Conservation (phyloP, 1,140 invertebrate genomes). For the Diorhabda sublineata region DNA sequence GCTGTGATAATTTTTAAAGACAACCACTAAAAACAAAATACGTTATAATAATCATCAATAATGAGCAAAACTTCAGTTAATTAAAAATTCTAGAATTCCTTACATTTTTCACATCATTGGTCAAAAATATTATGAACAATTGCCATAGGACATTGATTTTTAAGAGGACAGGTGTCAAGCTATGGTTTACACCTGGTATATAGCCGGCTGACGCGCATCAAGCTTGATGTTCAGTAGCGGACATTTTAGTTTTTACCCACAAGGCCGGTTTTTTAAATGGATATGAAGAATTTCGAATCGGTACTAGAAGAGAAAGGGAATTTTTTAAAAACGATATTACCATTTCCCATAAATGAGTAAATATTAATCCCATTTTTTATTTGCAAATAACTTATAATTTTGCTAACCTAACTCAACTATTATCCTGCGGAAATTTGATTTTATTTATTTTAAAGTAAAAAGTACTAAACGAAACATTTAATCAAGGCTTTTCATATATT, state of each 20-base stretch:
- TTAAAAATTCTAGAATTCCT: not conserved
- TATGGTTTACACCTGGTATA: constrained; percentile 27
- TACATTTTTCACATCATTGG: constrained; percentile 13
- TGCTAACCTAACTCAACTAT: too few species aligned
- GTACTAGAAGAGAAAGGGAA: constrained; percentile 7
- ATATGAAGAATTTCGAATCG: not conserved
- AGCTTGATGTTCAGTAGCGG: constrained; percentile 21
- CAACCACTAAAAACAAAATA: not conserved
- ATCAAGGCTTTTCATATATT: too few species aligned
- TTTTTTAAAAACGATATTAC: constrained; percentile 9
- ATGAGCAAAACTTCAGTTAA: not conserved
- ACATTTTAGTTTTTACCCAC: constrained; percentile 13
- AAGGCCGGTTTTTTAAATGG: too few species aligned
- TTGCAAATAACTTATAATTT: not conserved
- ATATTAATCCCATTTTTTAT: constrained; percentile 8
- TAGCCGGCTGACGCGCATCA: constrained; percentile 22
- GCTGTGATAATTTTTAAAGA: not conserved
- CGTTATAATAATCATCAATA: not conserved
- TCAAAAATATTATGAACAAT: constrained; percentile 24
- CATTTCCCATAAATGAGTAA: not conserved
- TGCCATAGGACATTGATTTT: constrained; percentile 29
- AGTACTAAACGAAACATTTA: not conserved
- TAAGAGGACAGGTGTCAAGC: constrained; percentile 30
- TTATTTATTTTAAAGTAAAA: not conserved
- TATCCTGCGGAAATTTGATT: too few species aligned